Base-by-base conservation (phyloP, 2,888 invertebrate species). In the Spialia ferax region DNA sequence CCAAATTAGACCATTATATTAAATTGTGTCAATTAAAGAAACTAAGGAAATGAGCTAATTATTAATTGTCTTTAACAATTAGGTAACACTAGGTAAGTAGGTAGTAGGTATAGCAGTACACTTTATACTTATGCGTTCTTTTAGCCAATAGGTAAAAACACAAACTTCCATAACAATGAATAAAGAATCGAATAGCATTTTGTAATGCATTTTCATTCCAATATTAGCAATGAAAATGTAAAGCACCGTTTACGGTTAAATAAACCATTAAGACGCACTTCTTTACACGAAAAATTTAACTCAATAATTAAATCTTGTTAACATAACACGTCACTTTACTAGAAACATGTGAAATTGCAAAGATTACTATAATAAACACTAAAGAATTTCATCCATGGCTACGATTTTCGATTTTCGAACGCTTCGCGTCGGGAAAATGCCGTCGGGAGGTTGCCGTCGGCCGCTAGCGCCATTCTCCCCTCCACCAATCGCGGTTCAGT, bases 351-450 rank as follows among this genome's bases (percentile, higher is more conserved):
- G 50, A 59, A 50, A 65, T 59, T 26, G 50, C 26, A 59, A 38
- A 50, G 63, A 70, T 63, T 54, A 69, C 45, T 69, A 69, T 70
- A 50, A 70, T 68, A 71, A 72, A 71, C 71, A 72, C 64, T 48
- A 70, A 70, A 74, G 67, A 68, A 74, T 73, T 64, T 56, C 32
- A 69, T 71, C 73, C 70, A 64, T 72, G 72, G 75, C 72, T 67
- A 74, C 79, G 80, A 83, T 79, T 83, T 89, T 88, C 82, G 79
- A 85, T 82, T 86, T 88, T 85, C 77, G 79, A 88, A 87, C 81
- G 79, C 81, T 79, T 72, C 74, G 86, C 93, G 93, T 84, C 93
- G 93, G 93, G 88, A 91, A 92, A 92, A 87, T 85, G 91, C 92
- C 93, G 92, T 79, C 93, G 92, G 93, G 77, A 79, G 76, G 77